Conservation (phyloP, 2,797 vertebrate genomes). For the Sebastiscus tertius region DNA sequence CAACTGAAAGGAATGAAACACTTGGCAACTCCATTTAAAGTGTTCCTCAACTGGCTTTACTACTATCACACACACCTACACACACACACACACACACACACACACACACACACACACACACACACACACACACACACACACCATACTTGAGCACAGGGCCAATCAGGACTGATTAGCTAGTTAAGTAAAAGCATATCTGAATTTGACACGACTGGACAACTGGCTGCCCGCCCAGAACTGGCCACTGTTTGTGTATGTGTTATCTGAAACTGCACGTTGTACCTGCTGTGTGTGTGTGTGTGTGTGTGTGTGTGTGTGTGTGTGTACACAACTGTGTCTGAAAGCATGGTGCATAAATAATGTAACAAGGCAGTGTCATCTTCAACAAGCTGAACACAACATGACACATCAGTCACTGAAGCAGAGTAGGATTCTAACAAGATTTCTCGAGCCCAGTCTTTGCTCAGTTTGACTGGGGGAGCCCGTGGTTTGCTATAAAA, state of each 20-base stretch:
- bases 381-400: constrained; percentile 22
- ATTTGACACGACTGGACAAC: constrained; percentile 31
- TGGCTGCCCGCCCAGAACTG: not conserved
- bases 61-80: not conserved
- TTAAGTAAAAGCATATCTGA: constrained; percentile 34
- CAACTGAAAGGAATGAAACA: not conserved
- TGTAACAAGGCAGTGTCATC: constrained; percentile 27
- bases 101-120: not conserved
- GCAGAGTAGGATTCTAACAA: constrained; percentile 1
- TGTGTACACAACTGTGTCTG: not conserved
- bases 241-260: constrained; percentile 18
- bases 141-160: not conserved
- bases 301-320: not conserved
- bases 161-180: constrained; percentile 43
- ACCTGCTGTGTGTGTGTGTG: constrained; percentile 17
- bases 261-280: constrained; percentile 5
- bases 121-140: not conserved
- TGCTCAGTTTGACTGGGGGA: not conserved
- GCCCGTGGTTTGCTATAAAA: not conserved
- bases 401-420: constrained; percentile 26
- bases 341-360: constrained; percentile 35
- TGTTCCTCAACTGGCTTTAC: not conserved
- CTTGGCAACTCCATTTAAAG: not conserved
- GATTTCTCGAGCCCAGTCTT: not conserved
- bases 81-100: not conserved